A percentile compares a stretch with the other conserved stretches of the same genome.
These are phyloP conservation scores for Ichneumoninae sp. DNA, from an alignment of 2,888 invertebrate species.

Conservation along the genomic window DNA sequence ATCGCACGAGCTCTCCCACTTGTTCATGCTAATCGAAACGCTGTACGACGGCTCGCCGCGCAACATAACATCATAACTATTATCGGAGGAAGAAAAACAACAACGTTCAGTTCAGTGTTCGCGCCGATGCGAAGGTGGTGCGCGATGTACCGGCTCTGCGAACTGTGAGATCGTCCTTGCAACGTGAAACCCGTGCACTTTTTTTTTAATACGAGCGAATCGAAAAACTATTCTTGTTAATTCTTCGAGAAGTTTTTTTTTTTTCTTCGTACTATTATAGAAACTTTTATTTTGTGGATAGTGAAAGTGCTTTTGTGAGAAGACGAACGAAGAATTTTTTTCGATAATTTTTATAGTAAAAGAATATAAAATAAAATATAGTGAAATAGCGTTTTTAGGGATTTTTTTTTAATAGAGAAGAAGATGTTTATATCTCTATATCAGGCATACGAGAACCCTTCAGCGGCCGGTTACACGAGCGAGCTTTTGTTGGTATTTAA, in stretches of 20 bases:
- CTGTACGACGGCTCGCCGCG: slow-evolving; percentile 63
- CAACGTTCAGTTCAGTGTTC: slow-evolving; percentile 70
- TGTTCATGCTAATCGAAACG: slow-evolving; percentile 71
- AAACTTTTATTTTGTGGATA: background rate
- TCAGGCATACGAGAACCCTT: slow-evolving; percentile 78
- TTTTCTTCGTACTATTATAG: background rate
- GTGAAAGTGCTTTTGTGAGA: background rate
- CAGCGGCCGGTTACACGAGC: slow-evolving; percentile 75
- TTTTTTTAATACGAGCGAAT: background rate
- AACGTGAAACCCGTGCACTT: background rate
- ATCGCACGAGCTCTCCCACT: slow-evolving; percentile 25
- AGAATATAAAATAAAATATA: background rate
- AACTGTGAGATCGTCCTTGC: background rate
- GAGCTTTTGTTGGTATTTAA: slow-evolving; percentile 78
- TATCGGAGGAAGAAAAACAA: slow-evolving; percentile 76
- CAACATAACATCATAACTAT: slow-evolving; percentile 73
- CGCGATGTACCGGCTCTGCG: slow-evolving; percentile 6
- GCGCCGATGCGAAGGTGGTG: slow-evolving; percentile 71
- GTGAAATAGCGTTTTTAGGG: background rate
- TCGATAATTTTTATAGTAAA: background rate
- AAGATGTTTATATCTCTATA: slow-evolving; percentile 81
- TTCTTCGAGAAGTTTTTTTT: slow-evolving; percentile 2
- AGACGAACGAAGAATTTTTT: background rate
- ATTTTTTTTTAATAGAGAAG: slow-evolving; percentile 32
- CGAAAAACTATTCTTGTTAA: background rate